phyloP scores from a whole-genome alignment of 2,113 vertebrate species.

The Microtus ochrogaster region DNA sequence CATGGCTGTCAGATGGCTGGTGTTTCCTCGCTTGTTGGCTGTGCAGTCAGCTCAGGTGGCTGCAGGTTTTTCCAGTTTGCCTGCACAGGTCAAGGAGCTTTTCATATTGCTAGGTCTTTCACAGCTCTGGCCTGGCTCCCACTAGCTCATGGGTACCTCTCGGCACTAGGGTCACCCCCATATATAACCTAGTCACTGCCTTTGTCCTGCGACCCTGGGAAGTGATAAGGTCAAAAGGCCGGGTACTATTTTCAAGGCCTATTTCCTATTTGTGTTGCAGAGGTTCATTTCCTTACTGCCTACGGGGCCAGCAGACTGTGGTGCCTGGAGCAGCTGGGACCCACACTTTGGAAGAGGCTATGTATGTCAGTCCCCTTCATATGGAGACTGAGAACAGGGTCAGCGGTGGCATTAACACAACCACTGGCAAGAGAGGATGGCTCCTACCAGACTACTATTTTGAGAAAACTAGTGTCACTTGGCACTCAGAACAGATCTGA shows the following conservation, averaged over 20 bases:
- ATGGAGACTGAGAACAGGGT: neutral
- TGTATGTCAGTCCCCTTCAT: rapidly evolving
- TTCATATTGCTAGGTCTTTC: neutral
- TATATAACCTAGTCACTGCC: neutral
- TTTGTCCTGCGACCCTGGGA: neutral
- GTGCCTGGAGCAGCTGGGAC: neutral
- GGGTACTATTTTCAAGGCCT: neutral
- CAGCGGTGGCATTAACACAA: too few relatives aligned
- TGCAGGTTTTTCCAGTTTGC: conserved; percentile 72
- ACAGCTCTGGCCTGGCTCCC: neutral
- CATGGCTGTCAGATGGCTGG: neutral
- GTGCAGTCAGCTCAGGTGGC: neutral
- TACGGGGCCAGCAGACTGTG: neutral
- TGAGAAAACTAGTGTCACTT: neutral
- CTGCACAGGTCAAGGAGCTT: neutral
- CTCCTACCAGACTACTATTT: neutral
- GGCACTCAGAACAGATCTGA: neutral
- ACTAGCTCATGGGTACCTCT: neutral
- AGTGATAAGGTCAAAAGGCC: too few relatives aligned
- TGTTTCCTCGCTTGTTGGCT: neutral
- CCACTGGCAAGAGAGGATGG: neutral
- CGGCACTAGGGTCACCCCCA: neutral
- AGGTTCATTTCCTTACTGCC: neutral
- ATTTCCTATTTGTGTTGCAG: neutral
- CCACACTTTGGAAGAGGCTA: neutral